Evolutionary conservation across 92 coral and sea anemone genomes (phyloP).

Genomic region (Porites rus): DNA sequence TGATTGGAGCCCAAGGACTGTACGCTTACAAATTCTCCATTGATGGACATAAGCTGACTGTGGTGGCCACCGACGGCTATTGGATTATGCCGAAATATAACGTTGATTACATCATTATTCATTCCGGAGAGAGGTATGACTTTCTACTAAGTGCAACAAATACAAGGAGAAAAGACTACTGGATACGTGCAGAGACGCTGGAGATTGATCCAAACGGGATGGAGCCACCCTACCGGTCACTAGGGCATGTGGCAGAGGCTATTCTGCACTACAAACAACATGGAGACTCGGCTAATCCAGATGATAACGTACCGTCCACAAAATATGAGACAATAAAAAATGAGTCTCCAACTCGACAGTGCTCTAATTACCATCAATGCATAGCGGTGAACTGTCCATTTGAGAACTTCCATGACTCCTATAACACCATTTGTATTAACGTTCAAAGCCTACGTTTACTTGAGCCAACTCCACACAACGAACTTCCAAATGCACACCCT

Average conservation of each 20-base stretch:
- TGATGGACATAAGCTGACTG: constrained; percentile 72
- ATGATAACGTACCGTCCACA: constrained; percentile 23
- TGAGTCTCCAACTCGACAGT: constrained; percentile 14
- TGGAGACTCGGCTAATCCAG: background rate
- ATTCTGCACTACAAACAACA: background rate
- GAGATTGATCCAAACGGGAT: constrained; percentile 45
- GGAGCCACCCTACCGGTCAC: constrained; percentile 46
- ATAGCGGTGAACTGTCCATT: constrained; percentile 68
- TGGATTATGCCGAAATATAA: constrained; percentile 63
- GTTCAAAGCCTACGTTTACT: constrained; percentile 37
- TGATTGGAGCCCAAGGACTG: constrained; percentile 56
- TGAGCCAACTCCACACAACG: constrained; percentile 26
- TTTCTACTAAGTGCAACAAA: constrained; percentile 66
- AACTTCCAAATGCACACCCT: constrained; percentile 39
- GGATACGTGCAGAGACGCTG: constrained; percentile 32
- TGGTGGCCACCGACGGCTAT: constrained; percentile 77
- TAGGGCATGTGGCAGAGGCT: constrained; percentile 56
- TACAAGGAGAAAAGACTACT: constrained; percentile 40
- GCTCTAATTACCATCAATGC: constrained; percentile 5
- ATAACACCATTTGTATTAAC: constrained; percentile 25
- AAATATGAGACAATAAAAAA: constrained; percentile 23
- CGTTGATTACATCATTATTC: constrained; percentile 74
- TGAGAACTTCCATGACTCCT: constrained; percentile 19
- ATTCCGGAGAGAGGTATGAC: constrained; percentile 78
- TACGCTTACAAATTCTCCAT: constrained; percentile 51